A percentile compares a stretch with the other conserved stretches of the same genome.
Evolutionary conservation across 2,888 invertebrate species (phyloP).

Genomic region (Habrosyne pyritoides): DNA sequence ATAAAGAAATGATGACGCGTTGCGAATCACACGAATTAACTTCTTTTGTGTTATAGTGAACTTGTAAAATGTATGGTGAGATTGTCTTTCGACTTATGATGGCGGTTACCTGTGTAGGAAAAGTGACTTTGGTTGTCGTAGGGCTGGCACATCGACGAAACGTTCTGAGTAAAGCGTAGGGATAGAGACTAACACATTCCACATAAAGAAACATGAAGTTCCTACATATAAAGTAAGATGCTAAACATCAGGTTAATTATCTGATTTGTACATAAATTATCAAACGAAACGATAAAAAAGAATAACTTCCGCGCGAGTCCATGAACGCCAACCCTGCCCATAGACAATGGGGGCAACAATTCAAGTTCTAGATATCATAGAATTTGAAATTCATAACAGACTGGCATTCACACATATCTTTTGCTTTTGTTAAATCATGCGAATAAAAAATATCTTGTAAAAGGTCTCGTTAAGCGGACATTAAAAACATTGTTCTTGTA

Average conservation of each 20-base stretch:
- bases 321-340: not conserved
- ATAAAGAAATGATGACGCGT: slow-evolving; percentile 71
- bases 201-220: too few relatives aligned
- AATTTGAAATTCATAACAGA: slow-evolving; percentile 1
- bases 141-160: not conserved
- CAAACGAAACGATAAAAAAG: too few relatives aligned
- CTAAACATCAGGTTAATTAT: too few relatives aligned
- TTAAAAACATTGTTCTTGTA: not conserved
- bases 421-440: not conserved
- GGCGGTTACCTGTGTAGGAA: slow-evolving; percentile 26
- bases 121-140: slow-evolving; percentile 15
- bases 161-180: too few relatives aligned
- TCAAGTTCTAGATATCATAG: slow-evolving; percentile 3
- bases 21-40: slow-evolving; percentile 70
- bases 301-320: not conserved
- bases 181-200: too few relatives aligned
- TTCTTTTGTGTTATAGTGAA: slow-evolving; percentile 60
- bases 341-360: slow-evolving; percentile 1
- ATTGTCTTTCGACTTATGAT: slow-evolving; percentile 37
- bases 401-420: not conserved
- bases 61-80: slow-evolving; percentile 49
- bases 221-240: too few relatives aligned
- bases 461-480: not conserved
- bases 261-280: too few relatives aligned
- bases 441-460: not conserved